Base-by-base conservation (phyloP, 1,140 invertebrate species). In the Oedothorax gibbosus region DNA sequence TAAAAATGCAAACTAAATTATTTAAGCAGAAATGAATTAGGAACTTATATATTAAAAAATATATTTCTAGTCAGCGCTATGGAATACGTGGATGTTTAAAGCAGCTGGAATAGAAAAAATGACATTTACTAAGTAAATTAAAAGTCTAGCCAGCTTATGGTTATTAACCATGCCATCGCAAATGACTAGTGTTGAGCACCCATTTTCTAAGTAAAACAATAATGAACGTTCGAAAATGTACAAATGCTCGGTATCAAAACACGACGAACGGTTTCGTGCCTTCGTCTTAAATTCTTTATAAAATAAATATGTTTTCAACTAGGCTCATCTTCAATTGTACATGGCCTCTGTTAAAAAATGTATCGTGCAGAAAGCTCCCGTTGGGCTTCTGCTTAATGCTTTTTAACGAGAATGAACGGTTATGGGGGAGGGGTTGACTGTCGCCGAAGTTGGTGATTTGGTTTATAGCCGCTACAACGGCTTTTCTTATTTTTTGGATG, bases 111-210 rank as follows among this genome's bases (percentile, higher is more conserved):
- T 15, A 62, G 6, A 62, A 62, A 62, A 62, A 62, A 12, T n/a
- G 57, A 3, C 57, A 62, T 18, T 15, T 15, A 62, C 57, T 3
- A 62, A 62, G 35, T 35, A 35, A 35, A 35, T 35, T 35, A 35
- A 35, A 35, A 35, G 2, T 35, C 35, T 35, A 35, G 35, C 35
- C 35, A 2, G 35, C 35, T 35, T 35, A 5, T 35, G 35, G 35
- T 35, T 35, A 35, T 35, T 35, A 35, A 71, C 69, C 54, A 53
- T 71, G 11, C 54, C 50, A 49, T 71, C 12, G n/a, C 21, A 57
- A 53, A 12, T 57, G 54, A 75, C 72, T 75, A 75, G 72, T 21
- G 57, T 75, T 75, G 72, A 75, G 72, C 72, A 75, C 54, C 54
- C 15, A 75, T 75, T 21, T 75, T 75, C 72, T 57, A 75, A 75